phyloP scores from a whole-genome alignment of 2,888 invertebrate species.

The Idaea straminata region DNA sequence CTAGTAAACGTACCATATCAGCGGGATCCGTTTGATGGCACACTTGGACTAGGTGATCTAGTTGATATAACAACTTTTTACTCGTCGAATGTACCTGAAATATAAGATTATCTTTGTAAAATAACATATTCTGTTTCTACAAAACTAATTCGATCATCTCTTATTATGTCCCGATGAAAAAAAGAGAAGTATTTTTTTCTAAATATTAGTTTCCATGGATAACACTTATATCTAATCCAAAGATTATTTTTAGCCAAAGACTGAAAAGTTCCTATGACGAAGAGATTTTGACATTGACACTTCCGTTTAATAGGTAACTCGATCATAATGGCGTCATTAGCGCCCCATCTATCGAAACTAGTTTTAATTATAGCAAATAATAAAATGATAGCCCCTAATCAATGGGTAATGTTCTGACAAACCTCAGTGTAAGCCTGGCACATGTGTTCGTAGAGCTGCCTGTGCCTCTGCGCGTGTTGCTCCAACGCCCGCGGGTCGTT shows the following conservation, averaged over 20 bases:
- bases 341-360: too few species aligned
- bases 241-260: too few species aligned
- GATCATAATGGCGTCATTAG: too few species aligned
- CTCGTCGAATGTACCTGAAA: constrained; percentile 94
- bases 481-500: constrained; percentile 92
- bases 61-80: constrained; percentile 96
- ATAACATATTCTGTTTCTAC: neutral
- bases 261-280: too few species aligned
- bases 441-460: constrained; percentile 97
- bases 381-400: too few species aligned
- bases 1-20: constrained; percentile 55
- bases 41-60: constrained; percentile 97
- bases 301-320: too few species aligned
- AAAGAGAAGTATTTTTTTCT: too few species aligned
- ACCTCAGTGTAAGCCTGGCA: constrained; percentile 87
- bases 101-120: neutral
- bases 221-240: too few species aligned
- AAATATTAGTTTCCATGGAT: too few species aligned
- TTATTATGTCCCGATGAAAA: too few species aligned
- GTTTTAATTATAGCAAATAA: too few species aligned
- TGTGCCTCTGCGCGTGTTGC: constrained; percentile 94
- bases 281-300: too few species aligned
- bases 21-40: constrained; percentile 94
- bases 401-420: constrained; percentile 2
- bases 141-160: neutral